A percentile compares a stretch with the other conserved stretches of the same genome.
Evolutionary conservation across 2,113 vertebrate species (phyloP).

Genomic region (Pterocles gutturalis): DNA sequence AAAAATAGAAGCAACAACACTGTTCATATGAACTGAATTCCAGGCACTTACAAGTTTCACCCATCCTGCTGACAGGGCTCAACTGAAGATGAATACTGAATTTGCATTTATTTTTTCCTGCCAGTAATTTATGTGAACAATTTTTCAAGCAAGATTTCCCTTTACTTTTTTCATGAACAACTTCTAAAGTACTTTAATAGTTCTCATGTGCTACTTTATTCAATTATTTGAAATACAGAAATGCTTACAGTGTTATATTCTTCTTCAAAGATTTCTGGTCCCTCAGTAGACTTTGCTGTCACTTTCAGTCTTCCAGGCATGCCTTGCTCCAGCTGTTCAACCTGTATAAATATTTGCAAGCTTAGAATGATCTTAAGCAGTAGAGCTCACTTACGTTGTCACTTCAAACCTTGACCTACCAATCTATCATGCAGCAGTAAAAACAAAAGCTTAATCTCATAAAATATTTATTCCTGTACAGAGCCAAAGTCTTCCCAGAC

Average conservation of each 20-base stretch:
- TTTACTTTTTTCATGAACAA: neutral
- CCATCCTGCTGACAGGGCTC: neutral
- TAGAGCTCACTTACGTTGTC: neutral
- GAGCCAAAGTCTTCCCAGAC: neutral
- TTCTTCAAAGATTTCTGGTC: conserved; percentile 80
- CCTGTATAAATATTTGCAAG: conserved; percentile 55
- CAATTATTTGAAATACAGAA: neutral
- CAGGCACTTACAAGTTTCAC: neutral
- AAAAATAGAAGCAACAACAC: neutral
- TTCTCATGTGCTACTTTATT: neutral
- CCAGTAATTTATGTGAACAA: neutral
- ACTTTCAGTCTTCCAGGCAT: conserved; percentile 91
- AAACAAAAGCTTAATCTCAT: neutral
- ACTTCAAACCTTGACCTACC: neutral
- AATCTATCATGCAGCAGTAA: neutral
- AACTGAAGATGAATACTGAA: neutral
- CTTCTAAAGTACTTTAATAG: neutral
- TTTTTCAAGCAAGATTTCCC: neutral
- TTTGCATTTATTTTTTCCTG: neutral
- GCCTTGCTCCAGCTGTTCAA: conserved; percentile 90
- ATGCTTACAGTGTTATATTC: conserved; percentile 92
- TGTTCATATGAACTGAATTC: neutral
- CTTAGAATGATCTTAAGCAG: neutral
- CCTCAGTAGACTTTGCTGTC: conserved; percentile 88
- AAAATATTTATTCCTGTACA: neutral